Conservation (phyloP, 2,113 vertebrate species). For the Alligator sinensis region DNA sequence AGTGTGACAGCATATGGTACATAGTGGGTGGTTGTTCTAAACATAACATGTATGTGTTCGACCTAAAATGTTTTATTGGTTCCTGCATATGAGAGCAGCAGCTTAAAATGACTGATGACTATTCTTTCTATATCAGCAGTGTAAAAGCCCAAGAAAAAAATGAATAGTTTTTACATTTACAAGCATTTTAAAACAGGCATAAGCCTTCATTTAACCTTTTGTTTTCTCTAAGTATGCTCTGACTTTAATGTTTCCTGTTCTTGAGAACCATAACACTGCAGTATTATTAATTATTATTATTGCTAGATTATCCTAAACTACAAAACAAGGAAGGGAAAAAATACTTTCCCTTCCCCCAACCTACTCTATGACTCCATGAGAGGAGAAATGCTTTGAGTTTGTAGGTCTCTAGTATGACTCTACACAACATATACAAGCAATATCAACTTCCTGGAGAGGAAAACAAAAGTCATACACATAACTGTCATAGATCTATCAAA, state of each 20-base stretch:
- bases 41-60: slow-evolving; percentile 51
- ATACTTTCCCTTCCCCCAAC: not conserved
- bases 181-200: slow-evolving; percentile 18
- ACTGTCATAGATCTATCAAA: not conserved
- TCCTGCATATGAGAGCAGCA: slow-evolving; percentile 54
- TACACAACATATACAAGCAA: not conserved
- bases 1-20: slow-evolving; percentile 64
- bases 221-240: not conserved
- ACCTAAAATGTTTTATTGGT: slow-evolving; percentile 56
- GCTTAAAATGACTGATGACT: slow-evolving; percentile 55
- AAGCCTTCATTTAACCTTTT: not conserved
- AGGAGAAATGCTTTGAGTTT: not conserved
- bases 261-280: not conserved
- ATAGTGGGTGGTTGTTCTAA: slow-evolving; percentile 58
- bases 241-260: slow-evolving; percentile 1
- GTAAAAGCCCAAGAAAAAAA: slow-evolving; percentile 48
- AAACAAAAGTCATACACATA: not conserved
- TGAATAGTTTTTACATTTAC: slow-evolving; percentile 8
- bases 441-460: not conserved
- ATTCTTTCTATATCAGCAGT: slow-evolving; percentile 68
- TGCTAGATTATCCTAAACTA: slow-evolving; percentile 17
- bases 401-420: not conserved
- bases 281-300: not conserved
- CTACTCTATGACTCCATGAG: not conserved
- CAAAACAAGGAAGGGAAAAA: not conserved